Conservation (phyloP, 2,888 invertebrate species). For the Melanotus villosus region DNA sequence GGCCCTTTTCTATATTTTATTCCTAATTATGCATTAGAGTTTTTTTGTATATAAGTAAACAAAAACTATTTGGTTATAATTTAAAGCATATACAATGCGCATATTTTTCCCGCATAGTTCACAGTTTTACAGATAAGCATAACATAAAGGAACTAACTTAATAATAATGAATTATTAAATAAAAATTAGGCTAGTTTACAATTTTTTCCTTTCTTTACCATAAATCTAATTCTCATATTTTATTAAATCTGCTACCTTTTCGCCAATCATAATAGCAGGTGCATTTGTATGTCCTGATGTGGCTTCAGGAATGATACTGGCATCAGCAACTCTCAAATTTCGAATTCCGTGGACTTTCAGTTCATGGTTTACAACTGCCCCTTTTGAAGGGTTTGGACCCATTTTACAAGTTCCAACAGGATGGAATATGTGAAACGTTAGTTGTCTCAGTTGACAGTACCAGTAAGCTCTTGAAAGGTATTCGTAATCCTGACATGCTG, state of each 20-base stretch:
- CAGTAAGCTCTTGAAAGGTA: constrained; percentile 49
- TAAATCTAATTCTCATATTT: not conserved
- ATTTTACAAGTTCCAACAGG: constrained; percentile 50
- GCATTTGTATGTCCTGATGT: constrained; percentile 79
- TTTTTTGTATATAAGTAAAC: too few relatives aligned
- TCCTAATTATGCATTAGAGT: too few relatives aligned
- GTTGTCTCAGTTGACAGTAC: constrained; percentile 49
- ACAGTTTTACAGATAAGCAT: too few relatives aligned
- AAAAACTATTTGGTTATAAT: too few relatives aligned
- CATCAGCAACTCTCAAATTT: constrained; percentile 78
- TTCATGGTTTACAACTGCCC: constrained; percentile 38
- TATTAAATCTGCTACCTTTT: constrained; percentile 66
- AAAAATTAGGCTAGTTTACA: too few relatives aligned
- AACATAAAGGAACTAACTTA: too few relatives aligned
- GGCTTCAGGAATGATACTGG: constrained; percentile 78
- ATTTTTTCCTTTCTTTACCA: too few relatives aligned
- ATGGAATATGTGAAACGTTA: constrained; percentile 43
- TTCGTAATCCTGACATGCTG: constrained; percentile 35
- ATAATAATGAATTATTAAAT: too few relatives aligned
- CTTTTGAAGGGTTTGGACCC: constrained; percentile 40
- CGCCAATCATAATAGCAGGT: constrained; percentile 78
- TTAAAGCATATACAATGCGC: too few relatives aligned
- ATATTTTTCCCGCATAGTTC: too few relatives aligned
- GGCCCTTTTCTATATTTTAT: too few relatives aligned
- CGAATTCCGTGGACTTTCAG: constrained; percentile 76